Conservation (phyloP, 2,797 vertebrate species). For the Borostomias antarcticus region DNA sequence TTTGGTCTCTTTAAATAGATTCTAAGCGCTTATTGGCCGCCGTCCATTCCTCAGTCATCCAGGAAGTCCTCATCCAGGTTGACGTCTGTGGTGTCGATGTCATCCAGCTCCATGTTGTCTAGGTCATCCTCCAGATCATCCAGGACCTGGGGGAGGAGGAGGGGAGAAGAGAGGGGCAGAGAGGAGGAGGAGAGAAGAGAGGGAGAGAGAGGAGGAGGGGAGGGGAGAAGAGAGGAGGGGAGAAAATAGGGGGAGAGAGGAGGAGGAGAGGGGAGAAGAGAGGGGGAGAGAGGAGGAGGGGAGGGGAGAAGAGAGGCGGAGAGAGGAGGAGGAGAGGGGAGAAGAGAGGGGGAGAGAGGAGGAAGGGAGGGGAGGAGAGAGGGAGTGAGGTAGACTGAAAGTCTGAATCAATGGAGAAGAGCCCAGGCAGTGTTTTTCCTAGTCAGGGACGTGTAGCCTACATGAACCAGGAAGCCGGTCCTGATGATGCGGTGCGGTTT, state of each 20-base stretch:
- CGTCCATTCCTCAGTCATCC: conserved; percentile 82
- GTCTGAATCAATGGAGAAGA: too few species aligned
- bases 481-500: too few species aligned
- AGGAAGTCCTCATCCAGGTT: conserved; percentile 96
- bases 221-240: too few species aligned
- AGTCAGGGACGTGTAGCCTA: too few species aligned
- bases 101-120: conserved; percentile 96
- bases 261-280: too few species aligned
- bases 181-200: background rate
- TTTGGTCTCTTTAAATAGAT: conserved; percentile 80
- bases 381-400: too few species aligned
- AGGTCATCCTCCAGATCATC: conserved; percentile 94
- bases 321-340: conserved; percentile 6
- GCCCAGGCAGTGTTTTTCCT: too few species aligned
- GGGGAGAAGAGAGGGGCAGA: background rate
- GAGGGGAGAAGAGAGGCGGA: conserved; percentile 29
- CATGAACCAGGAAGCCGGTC: too few species aligned
- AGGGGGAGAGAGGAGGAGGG: background rate
- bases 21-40: conserved; percentile 33
- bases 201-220: too few species aligned
- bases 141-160: conserved; percentile 28
- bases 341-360: too few species aligned
- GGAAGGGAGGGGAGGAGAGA: too few species aligned
- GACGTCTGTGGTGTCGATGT: conserved; percentile 96
- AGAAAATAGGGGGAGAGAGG: conserved; percentile 30